These are phyloP conservation scores for Ganaspis brasiliensis DNA, from an alignment of 2,888 invertebrate genomes.

Conservation along the genomic window DNA sequence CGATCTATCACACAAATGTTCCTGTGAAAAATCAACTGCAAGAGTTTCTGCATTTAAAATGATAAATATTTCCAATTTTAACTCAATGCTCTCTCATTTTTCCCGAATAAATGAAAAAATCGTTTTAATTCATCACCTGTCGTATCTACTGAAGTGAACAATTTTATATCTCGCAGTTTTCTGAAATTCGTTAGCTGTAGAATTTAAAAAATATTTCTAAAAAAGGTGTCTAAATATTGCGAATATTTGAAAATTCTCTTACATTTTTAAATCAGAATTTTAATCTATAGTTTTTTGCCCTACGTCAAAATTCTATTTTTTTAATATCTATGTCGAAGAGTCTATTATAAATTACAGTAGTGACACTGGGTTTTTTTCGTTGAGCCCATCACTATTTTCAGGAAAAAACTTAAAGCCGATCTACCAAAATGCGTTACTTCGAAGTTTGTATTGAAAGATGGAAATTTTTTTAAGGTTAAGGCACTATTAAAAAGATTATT, in stretches of 20 bases:
- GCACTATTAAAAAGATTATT: too few species aligned
- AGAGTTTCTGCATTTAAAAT: neutral
- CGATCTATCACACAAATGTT: neutral
- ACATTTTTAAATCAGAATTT: neutral
- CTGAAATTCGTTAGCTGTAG: too few species aligned
- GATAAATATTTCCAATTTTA: neutral
- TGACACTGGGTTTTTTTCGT: conserved; percentile 18
- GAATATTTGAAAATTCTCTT: neutral
- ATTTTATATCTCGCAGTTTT: neutral
- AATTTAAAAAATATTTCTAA: neutral
- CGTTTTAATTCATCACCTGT: neutral
- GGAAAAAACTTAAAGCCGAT: too few species aligned
- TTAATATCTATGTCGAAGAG: neutral
- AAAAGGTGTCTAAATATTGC: neutral
- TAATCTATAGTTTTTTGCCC: neutral
- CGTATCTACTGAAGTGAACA: conserved; percentile 1
- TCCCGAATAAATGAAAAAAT: neutral
- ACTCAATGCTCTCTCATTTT: neutral
- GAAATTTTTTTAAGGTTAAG: too few species aligned
- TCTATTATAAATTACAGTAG: conserved; percentile 9
- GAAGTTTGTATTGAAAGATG: neutral
- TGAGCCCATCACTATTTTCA: neutral
- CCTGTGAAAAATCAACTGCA: neutral
- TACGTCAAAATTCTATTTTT: neutral
- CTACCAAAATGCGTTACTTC: too few species aligned